Percentiles rank a stretch among this genome's conserved stretches.
Evolutionary conservation across 2,113 vertebrate genomes (phyloP).

Genomic region (Hemiscyllium ocellatum): DNA sequence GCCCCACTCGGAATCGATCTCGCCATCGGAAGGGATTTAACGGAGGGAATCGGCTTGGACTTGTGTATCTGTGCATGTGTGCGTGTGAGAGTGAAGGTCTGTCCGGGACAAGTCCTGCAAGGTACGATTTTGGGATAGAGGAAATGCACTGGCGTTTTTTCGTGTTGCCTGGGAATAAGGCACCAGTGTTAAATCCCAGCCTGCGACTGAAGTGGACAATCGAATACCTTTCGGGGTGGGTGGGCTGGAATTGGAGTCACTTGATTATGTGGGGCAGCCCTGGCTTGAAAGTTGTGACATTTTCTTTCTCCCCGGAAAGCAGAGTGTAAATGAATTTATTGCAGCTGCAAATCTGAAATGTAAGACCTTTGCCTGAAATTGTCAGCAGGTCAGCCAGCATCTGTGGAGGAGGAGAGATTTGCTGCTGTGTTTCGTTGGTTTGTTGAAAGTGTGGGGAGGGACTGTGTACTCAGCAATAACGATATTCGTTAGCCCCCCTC

Average conservation of each 20-base stretch:
- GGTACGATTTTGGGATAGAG: background rate
- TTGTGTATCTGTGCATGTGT: background rate
- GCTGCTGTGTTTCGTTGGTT: background rate
- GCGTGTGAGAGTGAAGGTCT: background rate
- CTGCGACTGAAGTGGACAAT: background rate
- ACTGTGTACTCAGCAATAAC: background rate
- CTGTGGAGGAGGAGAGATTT: background rate
- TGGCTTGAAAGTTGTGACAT: background rate
- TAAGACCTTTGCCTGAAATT: background rate
- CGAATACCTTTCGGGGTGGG: background rate
- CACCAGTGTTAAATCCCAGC: background rate
- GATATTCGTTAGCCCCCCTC: background rate
- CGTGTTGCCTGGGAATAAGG: background rate
- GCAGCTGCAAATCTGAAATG: background rate
- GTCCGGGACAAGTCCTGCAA: background rate
- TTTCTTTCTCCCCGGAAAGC: background rate
- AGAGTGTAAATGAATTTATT: too few relatives aligned
- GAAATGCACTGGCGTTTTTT: background rate
- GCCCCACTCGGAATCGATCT: background rate
- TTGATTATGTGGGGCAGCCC: background rate
- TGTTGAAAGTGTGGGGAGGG: background rate
- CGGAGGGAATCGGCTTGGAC: background rate
- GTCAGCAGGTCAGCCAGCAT: background rate
- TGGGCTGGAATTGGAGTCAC: background rate
- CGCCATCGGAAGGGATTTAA: constrained; percentile 13